A percentile compares a stretch with the other conserved stretches of the same genome.
Conservation (phyloP, 2,888 invertebrate genomes). For the Microctonus aethiopoides region DNA sequence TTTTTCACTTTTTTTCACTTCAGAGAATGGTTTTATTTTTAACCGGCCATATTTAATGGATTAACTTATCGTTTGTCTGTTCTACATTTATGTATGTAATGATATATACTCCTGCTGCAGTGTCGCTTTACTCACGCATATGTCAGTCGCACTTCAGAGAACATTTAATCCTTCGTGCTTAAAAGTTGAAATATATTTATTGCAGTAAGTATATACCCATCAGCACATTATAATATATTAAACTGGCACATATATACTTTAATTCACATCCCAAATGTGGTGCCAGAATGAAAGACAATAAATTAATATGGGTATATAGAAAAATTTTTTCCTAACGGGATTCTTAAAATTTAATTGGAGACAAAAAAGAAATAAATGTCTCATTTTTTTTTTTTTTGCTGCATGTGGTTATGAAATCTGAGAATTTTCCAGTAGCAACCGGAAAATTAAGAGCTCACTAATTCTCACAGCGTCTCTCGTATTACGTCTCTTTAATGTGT, state of each 20-base stretch:
- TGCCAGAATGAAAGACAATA: background rate
- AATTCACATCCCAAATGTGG: background rate
- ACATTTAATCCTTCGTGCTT: background rate
- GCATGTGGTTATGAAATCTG: conserved; percentile 30
- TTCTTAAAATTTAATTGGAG: background rate
- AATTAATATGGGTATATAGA: background rate
- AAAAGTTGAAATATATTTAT: background rate
- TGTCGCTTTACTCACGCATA: background rate
- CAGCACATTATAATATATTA: background rate
- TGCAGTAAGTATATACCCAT: background rate
- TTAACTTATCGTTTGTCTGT: background rate
- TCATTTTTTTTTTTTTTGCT: background rate
- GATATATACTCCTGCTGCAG: background rate
- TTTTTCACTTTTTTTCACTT: no score
- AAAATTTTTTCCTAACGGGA: background rate
- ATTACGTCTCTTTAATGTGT: no score
- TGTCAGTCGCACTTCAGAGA: background rate
- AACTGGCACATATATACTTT: background rate
- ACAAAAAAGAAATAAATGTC: background rate
- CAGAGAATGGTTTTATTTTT: no score
- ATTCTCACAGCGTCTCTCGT: conserved; percentile 21
- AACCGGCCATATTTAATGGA: background rate
- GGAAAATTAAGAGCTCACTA: conserved; percentile 43
- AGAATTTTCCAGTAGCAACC: conserved; percentile 39
- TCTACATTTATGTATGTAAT: background rate